Base-by-base conservation (phyloP, 2,888 invertebrate species). In the Aphodius sticticus region DNA sequence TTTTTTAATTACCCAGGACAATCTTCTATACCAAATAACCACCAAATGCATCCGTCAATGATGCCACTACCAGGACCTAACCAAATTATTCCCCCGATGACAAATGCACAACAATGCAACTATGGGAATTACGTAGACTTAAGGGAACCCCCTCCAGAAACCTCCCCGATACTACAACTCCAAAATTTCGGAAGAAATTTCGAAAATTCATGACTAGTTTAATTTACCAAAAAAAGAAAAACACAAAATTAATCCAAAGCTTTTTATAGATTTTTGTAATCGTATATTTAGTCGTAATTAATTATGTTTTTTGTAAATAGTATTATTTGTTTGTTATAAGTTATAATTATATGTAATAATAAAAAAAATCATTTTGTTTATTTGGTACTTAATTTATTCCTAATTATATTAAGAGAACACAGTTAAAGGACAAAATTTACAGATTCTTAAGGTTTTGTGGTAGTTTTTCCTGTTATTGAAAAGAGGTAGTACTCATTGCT, bases 1-100 rank as follows among this genome's bases (percentile, higher is more conserved):
- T 92, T 92, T 84, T 92, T 92, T 83, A 92, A 92, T 85, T 91
- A 91, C 82, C 90, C 90, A 1, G 90, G 90, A 38, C 90, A 90
- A 83, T 86, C 89, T n/a, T 88, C 89, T 72, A 79, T 87, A 35
- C 86, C 89, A 35, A 87, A 86, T 74, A 84, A 86, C 12, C 87
- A 89, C n/a, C 85, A 90, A 69, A 83, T 90, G 74, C 85, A 89
- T n/a, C 87, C 90, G 38, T 89, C 89, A 84, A 86, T 89, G 82
- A 82, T 89, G 69, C 89, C 90, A 6, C 80, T 90, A 76, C 88
- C 87, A 82, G 81, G 88, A 3, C 83, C 87, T 37, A 80, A 89
- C 16, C 84, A 89, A 69, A 83, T 90, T 70, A 84, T 81, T 84
- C 70, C 81, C 4, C 77, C 15, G 53, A 70, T 16, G 71, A 81